Evolutionary conservation across 2,113 vertebrate genomes (phyloP).

Genomic region (Halcyon senegalensis): DNA sequence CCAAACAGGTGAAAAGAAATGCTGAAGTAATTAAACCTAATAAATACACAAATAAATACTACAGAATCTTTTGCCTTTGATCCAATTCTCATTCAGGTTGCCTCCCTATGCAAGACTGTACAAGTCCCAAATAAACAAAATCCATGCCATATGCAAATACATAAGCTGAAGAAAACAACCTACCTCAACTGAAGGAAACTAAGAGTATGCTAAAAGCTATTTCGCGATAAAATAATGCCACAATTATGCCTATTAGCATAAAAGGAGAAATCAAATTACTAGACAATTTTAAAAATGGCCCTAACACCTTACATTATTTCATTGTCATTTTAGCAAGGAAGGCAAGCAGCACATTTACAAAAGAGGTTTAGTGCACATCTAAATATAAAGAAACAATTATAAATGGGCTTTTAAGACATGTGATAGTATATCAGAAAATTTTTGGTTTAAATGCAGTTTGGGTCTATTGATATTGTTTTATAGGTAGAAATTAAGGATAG

Average conservation of each 20-base stretch:
- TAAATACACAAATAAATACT: neutral
- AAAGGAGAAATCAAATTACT: conserved; percentile 40
- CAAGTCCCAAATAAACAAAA: conserved; percentile 19
- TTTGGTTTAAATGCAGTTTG: neutral
- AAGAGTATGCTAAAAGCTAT: neutral
- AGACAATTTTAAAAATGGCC: neutral
- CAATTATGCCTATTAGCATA: conserved; percentile 11
- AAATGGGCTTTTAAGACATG: neutral
- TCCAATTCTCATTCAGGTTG: neutral
- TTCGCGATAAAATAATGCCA: conserved; percentile 8
- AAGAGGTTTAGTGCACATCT: neutral
- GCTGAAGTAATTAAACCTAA: neutral
- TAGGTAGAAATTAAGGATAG: neutral
- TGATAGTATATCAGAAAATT: neutral
- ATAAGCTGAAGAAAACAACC: neutral
- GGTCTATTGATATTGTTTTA: neutral
- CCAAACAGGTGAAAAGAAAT: neutral
- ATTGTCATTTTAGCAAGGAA: neutral
- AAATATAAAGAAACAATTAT: neutral
- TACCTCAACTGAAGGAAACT: neutral
- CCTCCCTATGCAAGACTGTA: neutral
- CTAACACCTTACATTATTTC: neutral
- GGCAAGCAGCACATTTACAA: neutral
- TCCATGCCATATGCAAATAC: neutral
- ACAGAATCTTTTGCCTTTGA: neutral